Conservation (phyloP, 2,113 vertebrate genomes). For the Petroica traversi region DNA sequence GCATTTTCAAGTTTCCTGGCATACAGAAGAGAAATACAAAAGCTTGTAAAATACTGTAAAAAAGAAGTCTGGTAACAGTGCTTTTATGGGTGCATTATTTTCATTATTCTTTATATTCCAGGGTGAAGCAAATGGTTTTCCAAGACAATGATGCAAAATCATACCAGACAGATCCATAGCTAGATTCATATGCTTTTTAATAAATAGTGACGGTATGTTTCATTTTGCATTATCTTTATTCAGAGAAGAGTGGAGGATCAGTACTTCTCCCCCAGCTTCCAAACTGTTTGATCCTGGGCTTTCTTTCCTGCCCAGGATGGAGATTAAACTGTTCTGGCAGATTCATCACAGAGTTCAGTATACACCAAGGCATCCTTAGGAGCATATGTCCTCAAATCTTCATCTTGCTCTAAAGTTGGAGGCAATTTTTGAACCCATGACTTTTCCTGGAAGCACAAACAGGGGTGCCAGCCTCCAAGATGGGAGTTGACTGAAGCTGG, state of each 20-base stretch:
- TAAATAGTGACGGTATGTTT: not conserved
- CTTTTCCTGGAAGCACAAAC: not conserved
- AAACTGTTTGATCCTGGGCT: not conserved
- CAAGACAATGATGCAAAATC: not conserved
- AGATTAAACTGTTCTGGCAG: not conserved
- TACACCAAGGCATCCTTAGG: not conserved
- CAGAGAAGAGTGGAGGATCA: not conserved
- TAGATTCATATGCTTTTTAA: not conserved
- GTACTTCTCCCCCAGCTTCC: not conserved
- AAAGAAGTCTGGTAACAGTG: not conserved
- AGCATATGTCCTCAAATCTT: not conserved
- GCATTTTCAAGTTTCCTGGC: not conserved
- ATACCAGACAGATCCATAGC: not conserved
- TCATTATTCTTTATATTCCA: not conserved
- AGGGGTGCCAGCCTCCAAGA: not conserved
- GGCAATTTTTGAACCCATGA: not conserved
- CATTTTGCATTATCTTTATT: not conserved
- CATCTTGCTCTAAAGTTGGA: not conserved
- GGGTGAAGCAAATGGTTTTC: not conserved
- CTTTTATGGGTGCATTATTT: not conserved
- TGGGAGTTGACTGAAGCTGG: not conserved
- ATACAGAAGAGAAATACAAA: not conserved
- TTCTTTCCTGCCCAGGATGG: not conserved
- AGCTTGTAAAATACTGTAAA: not conserved
- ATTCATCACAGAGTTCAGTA: not conserved